Evolutionary conservation across 1,140 invertebrate genomes (phyloP), one percentile per base, ranked within the genome.

Genomic region (Saccostrea echinata): DNA sequence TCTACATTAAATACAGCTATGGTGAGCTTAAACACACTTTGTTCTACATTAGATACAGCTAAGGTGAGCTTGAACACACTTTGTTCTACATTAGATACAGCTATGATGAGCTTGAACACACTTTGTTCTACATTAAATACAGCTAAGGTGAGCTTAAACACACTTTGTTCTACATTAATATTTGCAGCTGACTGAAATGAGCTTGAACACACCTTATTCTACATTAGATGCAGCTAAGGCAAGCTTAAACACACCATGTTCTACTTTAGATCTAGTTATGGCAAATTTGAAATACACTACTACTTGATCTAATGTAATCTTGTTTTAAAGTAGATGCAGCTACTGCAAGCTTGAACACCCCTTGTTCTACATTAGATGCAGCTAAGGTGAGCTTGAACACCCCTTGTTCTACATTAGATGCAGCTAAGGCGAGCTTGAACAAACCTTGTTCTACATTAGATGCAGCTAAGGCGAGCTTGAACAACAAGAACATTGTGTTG

Each of bases 401-500:
- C 3, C 16, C n/a, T 21, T 61, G 2, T n/a, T 61, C 18, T 61
- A 61, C n/a, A 18, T 61, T 21, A 13, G 21, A 33, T 80, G 12
- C 18, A 61, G 55, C 55, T n/a, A 80, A 80, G 61, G 24, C 27
- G 27, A 43, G 81, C 43, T 61, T 18, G 51, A n/a, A 43, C 64
- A 61, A 80, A 94, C 94, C 93, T 92, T 90, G 91, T 30, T 92
- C 89, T 81, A 88, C 80, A 84, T 93, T 87, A 86, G 87, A 85
- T 80, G 91, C 86, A 24, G 86, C 21, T 11, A 94, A 84, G 43
- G 91, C 91, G 12, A 94, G 57, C 80, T 94, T 94, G 90, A 91
- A 94, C 21, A 92, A 68, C 8, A 93, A 88, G 82, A 90, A 94
- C 83, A 93, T 90, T 9, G 93, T 93, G 64, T 93, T 90, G 21